Base-by-base conservation (phyloP, 1,140 invertebrate genomes). In the Zaprionus davidi region DNA sequence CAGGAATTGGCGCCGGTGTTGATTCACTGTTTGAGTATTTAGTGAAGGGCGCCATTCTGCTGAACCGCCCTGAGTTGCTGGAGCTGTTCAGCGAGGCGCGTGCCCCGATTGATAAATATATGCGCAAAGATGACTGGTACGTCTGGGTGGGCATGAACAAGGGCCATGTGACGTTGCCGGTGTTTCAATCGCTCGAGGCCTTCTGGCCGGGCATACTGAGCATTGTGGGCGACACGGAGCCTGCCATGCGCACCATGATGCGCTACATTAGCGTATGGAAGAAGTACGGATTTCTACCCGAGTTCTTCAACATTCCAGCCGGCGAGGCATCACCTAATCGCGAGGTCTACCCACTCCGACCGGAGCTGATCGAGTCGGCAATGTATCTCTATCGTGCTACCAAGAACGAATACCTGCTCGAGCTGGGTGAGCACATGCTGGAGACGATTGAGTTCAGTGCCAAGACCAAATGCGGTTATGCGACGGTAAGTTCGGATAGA, bases 1-100 rank as follows among this genome's bases (percentile, higher is more conserved):
- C 98, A 53, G 98, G 98, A 7, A 96, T 96, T 69, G 97, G 97
- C 2, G 98, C 98, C 22, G 99, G 99, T 13, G 97, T 99, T 11
- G 99, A 99, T 93, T 99, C 99, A 0, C 99, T 99, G 92, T 99
- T 98, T 94, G 99, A 99, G 93, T 99, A 99, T 93, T 94, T 99
- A 62, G 98, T 99, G 0, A 99, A 99, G 95, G 99, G 98, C 3
- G 95, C 97, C 7, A 93, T 97, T 11, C 82, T 97, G 22, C 93
- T 97, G 7, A 96, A 97, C 88, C 95, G 96, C 72, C 98, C 99
- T 2, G 96, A 98, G 88, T 93, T 99, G 28, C 96, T 99, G 93
- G 95, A 97, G 22, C 98, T 99, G 95, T 99, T 99, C 82, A 94
- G 96, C 78, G 97, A 97, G 86, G 96, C 96, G 9, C 95, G 96